A percentile compares a stretch with the other conserved stretches of the same genome.
These are phyloP conservation scores for Mustela erminea DNA, from an alignment of 2,797 vertebrate genomes.

Conservation along the genomic window DNA sequence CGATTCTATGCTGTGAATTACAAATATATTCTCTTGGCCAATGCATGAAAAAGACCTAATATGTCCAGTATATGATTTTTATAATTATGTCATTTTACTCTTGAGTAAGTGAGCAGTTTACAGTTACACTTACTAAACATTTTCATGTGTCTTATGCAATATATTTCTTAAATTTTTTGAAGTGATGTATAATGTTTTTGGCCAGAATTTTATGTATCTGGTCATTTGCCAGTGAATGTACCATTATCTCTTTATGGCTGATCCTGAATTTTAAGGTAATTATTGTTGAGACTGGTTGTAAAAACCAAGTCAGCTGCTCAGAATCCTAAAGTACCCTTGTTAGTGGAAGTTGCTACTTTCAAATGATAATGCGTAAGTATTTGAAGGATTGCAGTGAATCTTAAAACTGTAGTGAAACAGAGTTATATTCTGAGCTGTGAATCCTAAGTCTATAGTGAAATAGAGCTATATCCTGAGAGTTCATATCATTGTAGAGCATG, in stretches of 20 bases:
- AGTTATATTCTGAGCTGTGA: neutral
- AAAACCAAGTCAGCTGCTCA: neutral
- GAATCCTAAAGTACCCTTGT: slow-evolving; percentile 8
- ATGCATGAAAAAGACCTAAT: neutral
- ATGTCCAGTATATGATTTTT: neutral
- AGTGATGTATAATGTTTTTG: neutral
- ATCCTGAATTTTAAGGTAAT: slow-evolving; percentile 45
- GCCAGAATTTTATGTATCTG: slow-evolving; percentile 23
- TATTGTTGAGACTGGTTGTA: slow-evolving; percentile 15
- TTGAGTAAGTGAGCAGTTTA: neutral
- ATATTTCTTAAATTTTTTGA: slow-evolving; percentile 31
- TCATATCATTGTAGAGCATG: neutral
- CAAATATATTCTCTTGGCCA: neutral
- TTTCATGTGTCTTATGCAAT: neutral
- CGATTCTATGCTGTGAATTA: neutral
- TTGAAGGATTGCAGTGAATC: slow-evolving; percentile 9
- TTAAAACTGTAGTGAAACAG: slow-evolving; percentile 5
- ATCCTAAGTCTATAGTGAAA: slow-evolving; percentile 34
- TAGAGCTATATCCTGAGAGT: neutral
- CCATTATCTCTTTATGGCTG: slow-evolving; percentile 25
- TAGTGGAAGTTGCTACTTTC: slow-evolving; percentile 35
- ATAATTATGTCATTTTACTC: neutral
- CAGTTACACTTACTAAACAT: neutral
- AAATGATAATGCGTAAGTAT: slow-evolving; percentile 31
- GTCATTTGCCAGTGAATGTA: slow-evolving; percentile 13